Conservation (phyloP, 2,888 invertebrate species). For the Patella pellucida region DNA sequence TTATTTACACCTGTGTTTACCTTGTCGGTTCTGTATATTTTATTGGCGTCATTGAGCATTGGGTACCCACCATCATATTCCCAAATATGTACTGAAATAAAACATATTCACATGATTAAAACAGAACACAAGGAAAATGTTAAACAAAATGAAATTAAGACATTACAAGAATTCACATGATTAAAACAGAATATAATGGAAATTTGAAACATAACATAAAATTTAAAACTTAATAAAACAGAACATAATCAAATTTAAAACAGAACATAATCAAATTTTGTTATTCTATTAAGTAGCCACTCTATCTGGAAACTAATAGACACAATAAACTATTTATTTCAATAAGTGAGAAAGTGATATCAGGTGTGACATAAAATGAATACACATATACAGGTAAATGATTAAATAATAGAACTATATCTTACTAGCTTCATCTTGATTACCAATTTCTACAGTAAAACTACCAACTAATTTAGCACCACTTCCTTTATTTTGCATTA, state of each 20-base stretch:
- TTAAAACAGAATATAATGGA: background rate
- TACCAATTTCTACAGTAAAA: constrained; percentile 96
- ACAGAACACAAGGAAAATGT: background rate
- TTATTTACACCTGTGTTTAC: constrained; percentile 39
- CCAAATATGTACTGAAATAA: constrained; percentile 86
- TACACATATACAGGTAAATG: no score
- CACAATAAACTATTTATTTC: no score
- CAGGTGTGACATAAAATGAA: no score
- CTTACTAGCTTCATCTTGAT: constrained; percentile 88
- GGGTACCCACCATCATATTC: constrained; percentile 91
- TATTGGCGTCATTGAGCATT: constrained; percentile 74
- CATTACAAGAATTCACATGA: no score
- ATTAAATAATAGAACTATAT: constrained; percentile 15
- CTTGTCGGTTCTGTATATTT: constrained; percentile 65
- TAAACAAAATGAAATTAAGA: background rate
- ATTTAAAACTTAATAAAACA: background rate
- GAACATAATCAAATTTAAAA: no score
- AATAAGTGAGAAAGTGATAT: no score
- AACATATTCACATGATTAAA: constrained; percentile 9
- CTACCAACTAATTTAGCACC: constrained; percentile 92
- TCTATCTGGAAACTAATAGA: no score
- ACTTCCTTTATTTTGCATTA: constrained; percentile 77
- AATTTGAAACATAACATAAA: no score
- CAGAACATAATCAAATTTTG: no score
- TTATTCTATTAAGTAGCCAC: no score